These are phyloP conservation scores for Phlogophora meticulosa DNA, from an alignment of 2,888 invertebrate genomes.

Conservation along the genomic window DNA sequence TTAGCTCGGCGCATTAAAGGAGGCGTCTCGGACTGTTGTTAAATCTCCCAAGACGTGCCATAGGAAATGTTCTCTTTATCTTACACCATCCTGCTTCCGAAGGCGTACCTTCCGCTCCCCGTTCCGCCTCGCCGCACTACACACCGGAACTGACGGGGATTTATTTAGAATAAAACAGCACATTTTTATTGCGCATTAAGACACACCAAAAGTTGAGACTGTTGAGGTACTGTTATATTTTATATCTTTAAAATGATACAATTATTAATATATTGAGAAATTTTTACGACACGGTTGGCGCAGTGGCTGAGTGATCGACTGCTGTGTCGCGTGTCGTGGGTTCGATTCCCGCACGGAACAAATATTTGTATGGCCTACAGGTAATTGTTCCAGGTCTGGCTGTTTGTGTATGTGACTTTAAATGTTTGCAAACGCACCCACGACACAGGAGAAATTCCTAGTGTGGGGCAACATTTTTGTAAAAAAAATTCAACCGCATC, in stretches of 20 bases:
- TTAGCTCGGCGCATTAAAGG: conserved; percentile 74
- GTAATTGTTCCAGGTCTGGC: too few relatives aligned
- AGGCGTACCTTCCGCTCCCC: conserved; percentile 85
- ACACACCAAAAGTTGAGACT: conserved; percentile 39
- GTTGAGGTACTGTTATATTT: not conserved
- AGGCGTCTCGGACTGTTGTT: conserved; percentile 85
- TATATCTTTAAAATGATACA: not conserved
- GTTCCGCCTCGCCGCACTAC: conserved; percentile 83
- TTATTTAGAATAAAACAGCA: conserved; percentile 83
- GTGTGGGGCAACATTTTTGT: too few relatives aligned
- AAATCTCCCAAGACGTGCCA: conserved; percentile 87
- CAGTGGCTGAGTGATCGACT: too few relatives aligned
- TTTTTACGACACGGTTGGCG: too few relatives aligned
- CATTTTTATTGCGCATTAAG: conserved; percentile 70
- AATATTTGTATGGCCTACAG: too few relatives aligned
- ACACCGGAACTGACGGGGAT: conserved; percentile 85
- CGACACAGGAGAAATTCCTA: too few relatives aligned
- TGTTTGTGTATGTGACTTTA: too few relatives aligned
- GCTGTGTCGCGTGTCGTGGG: too few relatives aligned
- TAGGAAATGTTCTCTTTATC: conserved; percentile 91
- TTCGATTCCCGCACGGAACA: too few relatives aligned
- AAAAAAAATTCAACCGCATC: too few relatives aligned
- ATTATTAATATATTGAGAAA: too few relatives aligned
- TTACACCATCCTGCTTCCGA: conserved; percentile 90
- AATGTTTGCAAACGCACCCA: too few relatives aligned